These are phyloP conservation scores for Griposia aprilina DNA, from an alignment of 2,888 invertebrate genomes.

Conservation along the genomic window DNA sequence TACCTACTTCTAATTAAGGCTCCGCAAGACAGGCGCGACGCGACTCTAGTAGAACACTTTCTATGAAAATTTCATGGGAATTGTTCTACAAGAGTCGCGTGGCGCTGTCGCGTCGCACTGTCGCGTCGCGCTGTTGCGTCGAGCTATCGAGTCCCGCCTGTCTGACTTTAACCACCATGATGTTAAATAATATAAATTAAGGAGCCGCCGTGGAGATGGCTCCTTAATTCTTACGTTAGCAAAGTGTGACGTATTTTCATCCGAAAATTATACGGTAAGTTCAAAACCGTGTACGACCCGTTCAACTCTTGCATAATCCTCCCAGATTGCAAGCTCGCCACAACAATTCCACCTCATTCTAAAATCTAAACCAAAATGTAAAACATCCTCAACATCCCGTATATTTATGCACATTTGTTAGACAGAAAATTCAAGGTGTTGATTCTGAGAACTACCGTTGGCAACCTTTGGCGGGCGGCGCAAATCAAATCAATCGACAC, in stretches of 20 bases:
- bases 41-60: too few relatives aligned
- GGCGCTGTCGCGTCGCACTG: too few relatives aligned
- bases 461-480: constrained; percentile 70
- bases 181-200: background rate
- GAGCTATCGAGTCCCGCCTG: too few relatives aligned
- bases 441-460: constrained; percentile 68
- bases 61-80: too few relatives aligned
- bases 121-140: too few relatives aligned
- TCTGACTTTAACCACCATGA: background rate
- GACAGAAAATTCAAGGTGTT: constrained; percentile 63
- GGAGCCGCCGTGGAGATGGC: too few relatives aligned
- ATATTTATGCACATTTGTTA: constrained; percentile 64
- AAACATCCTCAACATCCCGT: constrained; percentile 23
- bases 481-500: constrained; percentile 83
- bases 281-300: constrained; percentile 9
- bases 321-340: background rate
- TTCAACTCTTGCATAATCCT: constrained; percentile 7
- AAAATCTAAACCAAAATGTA: constrained; percentile 38
- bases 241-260: background rate
- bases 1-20: too few relatives aligned
- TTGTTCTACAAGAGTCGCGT: too few relatives aligned
- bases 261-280: background rate
- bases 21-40: too few relatives aligned
- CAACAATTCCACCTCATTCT: background rate
- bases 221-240: background rate